A percentile compares a stretch with the other conserved stretches of the same genome.
These are phyloP conservation scores for Ptychadena robeensis DNA, from an alignment of 2,797 vertebrate species.

Conservation along the genomic window DNA sequence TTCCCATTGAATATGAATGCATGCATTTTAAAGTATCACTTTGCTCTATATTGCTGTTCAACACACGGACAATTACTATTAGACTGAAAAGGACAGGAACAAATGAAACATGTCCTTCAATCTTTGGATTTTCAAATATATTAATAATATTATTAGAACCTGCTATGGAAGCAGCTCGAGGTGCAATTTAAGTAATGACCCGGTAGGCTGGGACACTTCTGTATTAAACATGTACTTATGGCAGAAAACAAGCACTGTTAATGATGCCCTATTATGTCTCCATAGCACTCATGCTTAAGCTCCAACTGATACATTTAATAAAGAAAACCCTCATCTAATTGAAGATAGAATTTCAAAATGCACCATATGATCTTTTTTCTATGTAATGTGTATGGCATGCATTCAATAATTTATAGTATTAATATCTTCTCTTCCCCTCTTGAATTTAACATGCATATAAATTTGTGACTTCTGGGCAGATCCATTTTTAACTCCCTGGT, in stretches of 20 bases:
- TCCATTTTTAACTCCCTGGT: background rate
- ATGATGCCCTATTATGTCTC: background rate
- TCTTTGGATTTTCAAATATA: background rate
- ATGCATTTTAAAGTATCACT: no score
- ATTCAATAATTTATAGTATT: slow-evolving; percentile 5
- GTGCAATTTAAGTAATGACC: background rate
- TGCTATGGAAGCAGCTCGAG: background rate
- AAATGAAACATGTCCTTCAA: background rate
- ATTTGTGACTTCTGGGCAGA: background rate
- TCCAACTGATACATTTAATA: background rate
- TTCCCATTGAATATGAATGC: no score
- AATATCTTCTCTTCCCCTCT: background rate
- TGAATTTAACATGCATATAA: background rate
- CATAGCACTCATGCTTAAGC: background rate
- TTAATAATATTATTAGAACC: background rate
- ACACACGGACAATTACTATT: no score
- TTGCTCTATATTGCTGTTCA: no score
- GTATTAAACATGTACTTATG: slow-evolving; percentile 33
- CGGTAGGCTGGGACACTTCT: slow-evolving; percentile 74
- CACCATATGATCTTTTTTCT: no score
- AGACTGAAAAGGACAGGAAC: no score
- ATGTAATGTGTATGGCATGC: background rate
- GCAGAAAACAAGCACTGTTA: background rate
- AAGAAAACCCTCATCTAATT: background rate
- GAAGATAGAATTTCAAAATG: background rate